phyloP scores from a whole-genome alignment of 2,113 vertebrate species.

The Vimba vimba region DNA sequence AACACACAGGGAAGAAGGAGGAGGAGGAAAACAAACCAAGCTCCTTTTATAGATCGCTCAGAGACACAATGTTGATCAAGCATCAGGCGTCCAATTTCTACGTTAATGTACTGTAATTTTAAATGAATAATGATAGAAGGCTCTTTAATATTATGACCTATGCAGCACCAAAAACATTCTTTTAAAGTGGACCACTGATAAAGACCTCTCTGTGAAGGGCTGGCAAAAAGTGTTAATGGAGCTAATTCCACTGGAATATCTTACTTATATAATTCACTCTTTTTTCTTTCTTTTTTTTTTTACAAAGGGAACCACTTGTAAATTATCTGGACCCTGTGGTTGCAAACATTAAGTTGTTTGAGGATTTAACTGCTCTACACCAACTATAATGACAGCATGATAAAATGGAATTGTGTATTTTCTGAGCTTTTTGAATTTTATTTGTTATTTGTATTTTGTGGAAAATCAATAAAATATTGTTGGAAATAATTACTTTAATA shows the following conservation, averaged over 20 bases:
- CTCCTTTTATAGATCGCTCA: background rate
- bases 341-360: background rate
- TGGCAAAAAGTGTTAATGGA: background rate
- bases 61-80: background rate
- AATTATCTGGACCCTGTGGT: background rate
- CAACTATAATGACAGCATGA: too few species aligned
- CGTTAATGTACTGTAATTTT: background rate
- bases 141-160: background rate
- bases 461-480: too few species aligned
- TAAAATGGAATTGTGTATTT: too few species aligned
- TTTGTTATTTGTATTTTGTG: too few species aligned
- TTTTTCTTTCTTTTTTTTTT: too few species aligned
- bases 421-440: too few species aligned
- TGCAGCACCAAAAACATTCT: background rate
- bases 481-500: background rate
- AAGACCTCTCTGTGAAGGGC: background rate
- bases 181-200: slow-evolving; percentile 2
- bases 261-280: background rate
- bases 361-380: background rate
- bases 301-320: too few species aligned
- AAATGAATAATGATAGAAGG: background rate
- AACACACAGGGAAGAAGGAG: background rate
- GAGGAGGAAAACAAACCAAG: slow-evolving; percentile 2
- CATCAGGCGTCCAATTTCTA: background rate
- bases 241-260: background rate